These are phyloP conservation scores for Nyctereutes procyonoides DNA, from an alignment of 2,113 vertebrate genomes.

Conservation along the genomic window DNA sequence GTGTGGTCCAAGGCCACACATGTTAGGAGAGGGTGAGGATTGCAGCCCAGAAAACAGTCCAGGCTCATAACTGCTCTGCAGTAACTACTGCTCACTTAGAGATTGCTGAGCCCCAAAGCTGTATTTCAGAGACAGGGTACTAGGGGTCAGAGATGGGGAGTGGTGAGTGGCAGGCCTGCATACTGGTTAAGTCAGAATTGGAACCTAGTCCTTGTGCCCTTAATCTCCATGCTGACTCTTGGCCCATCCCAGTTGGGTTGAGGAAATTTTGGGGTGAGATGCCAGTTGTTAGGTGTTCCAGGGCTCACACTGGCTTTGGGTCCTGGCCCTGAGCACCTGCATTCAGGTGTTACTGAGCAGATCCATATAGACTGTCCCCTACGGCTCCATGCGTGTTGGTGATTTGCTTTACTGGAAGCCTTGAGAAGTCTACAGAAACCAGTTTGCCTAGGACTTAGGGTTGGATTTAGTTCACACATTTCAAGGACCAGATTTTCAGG, in stretches of 20 bases:
- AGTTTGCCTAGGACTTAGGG: not conserved
- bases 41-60: not conserved
- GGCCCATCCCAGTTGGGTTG: not conserved
- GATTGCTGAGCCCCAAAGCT: not conserved
- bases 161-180: not conserved
- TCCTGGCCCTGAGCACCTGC: not conserved
- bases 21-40: not conserved
- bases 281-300: not conserved
- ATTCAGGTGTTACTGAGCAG: not conserved
- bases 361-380: not conserved
- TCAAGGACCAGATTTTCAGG: not conserved
- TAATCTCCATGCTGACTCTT: not conserved
- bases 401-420: not conserved
- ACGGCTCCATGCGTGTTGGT: not conserved
- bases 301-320: not conserved
- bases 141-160: not conserved
- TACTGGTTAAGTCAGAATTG: not conserved
- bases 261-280: not conserved
- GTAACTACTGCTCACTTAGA: not conserved
- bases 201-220: not conserved
- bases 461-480: not conserved
- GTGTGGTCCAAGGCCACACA: not conserved
- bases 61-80: not conserved
- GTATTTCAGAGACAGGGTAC: not conserved
- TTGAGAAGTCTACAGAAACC: not conserved